Evolutionary conservation across 2,888 invertebrate species (phyloP), one percentile per base, ranked within the genome.

Genomic region (Lysandra coridon): DNA sequence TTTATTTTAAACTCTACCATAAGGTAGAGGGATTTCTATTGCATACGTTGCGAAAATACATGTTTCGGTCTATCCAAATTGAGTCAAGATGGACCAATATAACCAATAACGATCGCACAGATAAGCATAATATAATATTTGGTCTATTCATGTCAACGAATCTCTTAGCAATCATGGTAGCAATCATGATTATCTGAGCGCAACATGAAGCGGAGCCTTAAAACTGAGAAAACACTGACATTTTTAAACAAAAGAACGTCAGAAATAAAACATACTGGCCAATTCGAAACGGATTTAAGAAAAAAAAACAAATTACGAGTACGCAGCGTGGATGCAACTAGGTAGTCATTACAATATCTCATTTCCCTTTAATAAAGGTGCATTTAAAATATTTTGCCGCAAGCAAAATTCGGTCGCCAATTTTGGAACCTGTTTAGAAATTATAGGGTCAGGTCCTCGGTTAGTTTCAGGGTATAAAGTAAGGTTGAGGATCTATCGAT

Each of bases 361-460:
- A 92, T 92, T 91, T 92, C 86, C 89, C 89, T 90, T 90, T 88
- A 89, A 91, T 92, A 89, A 90, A 89, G 86, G 88, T 87, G 86
- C 89, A 90, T 91, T 92, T 92, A 90, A 91, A 91, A 91, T 88
- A 86, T 87, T 86, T 84, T 84, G 87, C 93, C 91, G 85, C 87
- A 83, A 90, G 93, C 92, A 84, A 87, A 87, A 87, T 89, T 87
- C 88, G 88, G 90, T 90, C 90, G 92, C 92, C 93, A 93, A 92
- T 94, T 94, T 94, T 85, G 88, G 88, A 93, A 93, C 94, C 91
- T 87, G 94, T 93, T 94, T 93, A 93, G 93, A 94, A 94, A 94
- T 94, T 94, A 94, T 92, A 94, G 92, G 93, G 93, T 90, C 89
- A 91, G 87, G 83, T 85, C 85, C 83, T 81, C 85, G 85, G 85